Percentiles rank a stretch among this genome's conserved stretches.
Evolutionary conservation across 2,797 vertebrate genomes (phyloP).

Genomic region (Eidolon dupreanum): DNA sequence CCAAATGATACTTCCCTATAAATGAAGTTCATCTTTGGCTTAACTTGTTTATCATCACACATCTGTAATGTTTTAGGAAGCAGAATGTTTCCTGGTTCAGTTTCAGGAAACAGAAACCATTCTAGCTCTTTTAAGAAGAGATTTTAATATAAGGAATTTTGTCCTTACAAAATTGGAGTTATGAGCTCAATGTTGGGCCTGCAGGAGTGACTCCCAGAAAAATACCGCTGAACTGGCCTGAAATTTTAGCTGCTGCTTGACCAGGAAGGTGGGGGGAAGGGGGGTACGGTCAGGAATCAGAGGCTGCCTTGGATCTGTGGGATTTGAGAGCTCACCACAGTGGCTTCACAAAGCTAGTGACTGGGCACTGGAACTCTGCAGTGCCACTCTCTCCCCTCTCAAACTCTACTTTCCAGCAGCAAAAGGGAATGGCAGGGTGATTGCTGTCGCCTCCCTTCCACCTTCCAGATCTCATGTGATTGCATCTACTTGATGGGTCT

Average conservation of each 20-base stretch:
- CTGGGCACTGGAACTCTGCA: background rate
- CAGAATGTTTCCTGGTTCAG: constrained; percentile 2
- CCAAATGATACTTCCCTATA: constrained; percentile 72
- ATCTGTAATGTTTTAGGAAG: constrained; percentile 79
- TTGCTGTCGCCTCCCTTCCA: background rate
- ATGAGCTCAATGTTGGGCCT: background rate
- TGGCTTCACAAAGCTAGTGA: background rate
- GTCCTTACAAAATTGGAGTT: background rate
- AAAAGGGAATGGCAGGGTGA: background rate
- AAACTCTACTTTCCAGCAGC: background rate
- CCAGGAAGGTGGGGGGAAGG: background rate
- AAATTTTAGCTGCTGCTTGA: background rate
- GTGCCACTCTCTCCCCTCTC: background rate
- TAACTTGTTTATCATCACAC: constrained; percentile 80
- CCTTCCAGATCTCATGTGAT: background rate
- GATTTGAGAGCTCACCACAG: background rate
- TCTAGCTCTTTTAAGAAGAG: background rate
- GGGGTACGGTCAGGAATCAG: background rate
- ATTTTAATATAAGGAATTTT: background rate
- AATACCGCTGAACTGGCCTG: background rate
- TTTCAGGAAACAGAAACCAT: constrained; percentile 19
- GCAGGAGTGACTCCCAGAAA: background rate
- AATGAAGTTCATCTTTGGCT: constrained; percentile 79
- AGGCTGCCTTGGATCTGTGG: background rate
- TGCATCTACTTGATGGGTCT: background rate